Percentiles rank a stretch among this genome's conserved stretches.
Evolutionary conservation across 2,888 invertebrate genomes (phyloP).

Genomic region (Phorcus lineatus): DNA sequence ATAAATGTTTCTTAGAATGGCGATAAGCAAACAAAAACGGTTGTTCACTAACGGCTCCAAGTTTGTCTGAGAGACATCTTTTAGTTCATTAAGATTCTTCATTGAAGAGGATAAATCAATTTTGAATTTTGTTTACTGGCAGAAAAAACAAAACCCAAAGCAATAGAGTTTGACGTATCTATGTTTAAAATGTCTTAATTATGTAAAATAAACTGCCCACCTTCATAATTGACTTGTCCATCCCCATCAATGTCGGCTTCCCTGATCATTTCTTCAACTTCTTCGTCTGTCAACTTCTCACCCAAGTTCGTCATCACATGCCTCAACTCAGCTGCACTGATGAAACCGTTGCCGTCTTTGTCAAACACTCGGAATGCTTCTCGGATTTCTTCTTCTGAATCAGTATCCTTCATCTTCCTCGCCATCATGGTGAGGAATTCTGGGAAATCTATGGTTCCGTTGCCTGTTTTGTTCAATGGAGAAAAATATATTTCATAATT

Average conservation of each 20-base stretch:
- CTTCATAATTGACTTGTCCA: constrained; percentile 80
- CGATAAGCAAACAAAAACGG: too few species aligned
- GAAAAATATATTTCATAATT: too few species aligned
- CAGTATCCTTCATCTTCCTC: constrained; percentile 99
- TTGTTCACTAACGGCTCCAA: too few species aligned
- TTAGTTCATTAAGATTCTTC: too few species aligned
- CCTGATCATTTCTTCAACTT: constrained; percentile 99
- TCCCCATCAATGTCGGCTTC: constrained; percentile 99
- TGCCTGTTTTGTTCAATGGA: constrained; percentile 82
- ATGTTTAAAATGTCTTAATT: too few species aligned
- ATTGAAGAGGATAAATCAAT: too few species aligned
- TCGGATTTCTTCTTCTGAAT: constrained; percentile 96
- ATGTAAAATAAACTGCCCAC: background rate
- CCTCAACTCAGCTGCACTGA: constrained; percentile 97
- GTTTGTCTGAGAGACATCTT: too few species aligned
- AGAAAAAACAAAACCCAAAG: too few species aligned
- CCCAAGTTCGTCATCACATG: constrained; percentile 99
- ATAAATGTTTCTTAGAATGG: too few species aligned
- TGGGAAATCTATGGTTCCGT: constrained; percentile 99
- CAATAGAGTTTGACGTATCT: too few species aligned
- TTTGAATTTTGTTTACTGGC: too few species aligned
- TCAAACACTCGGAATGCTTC: constrained; percentile 99
- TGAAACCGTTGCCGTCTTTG: constrained; percentile 99
- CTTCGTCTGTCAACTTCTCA: constrained; percentile 99
- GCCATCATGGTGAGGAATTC: constrained; percentile 99